Conservation (phyloP, 2,113 vertebrate genomes). For the Pseudolaguvia tuberculata region DNA sequence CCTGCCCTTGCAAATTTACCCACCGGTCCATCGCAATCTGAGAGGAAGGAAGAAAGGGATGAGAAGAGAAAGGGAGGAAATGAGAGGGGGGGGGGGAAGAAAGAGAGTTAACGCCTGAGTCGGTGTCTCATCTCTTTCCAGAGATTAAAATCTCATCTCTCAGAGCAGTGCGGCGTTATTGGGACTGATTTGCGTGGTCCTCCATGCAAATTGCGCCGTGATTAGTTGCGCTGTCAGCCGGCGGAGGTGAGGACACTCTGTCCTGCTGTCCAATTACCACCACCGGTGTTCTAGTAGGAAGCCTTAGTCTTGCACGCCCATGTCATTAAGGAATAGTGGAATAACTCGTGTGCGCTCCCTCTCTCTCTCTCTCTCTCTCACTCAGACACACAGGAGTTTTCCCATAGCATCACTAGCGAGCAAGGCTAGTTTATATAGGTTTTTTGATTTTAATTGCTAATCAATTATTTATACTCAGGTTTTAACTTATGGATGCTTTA, state of each 20-base stretch:
- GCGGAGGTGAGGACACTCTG: conserved; percentile 68
- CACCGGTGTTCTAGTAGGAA: conserved; percentile 67
- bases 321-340: conserved; percentile 42
- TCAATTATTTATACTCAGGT: neutral
- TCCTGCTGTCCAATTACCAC: conserved; percentile 75
- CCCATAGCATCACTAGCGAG: neutral
- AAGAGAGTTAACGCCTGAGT: conserved; percentile 67
- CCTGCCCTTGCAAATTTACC: conserved; percentile 83
- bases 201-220: conserved; percentile 84
- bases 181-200: conserved; percentile 74
- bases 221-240: conserved; percentile 73
- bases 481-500: neutral
- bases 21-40: conserved; percentile 71
- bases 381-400: neutral
- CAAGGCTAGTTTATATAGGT: neutral
- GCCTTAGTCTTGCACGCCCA: conserved; percentile 48
- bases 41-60: conserved; percentile 26
- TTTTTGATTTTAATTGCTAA: neutral
- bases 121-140: conserved; percentile 87
- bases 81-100: conserved; percentile 25
- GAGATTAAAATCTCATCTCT: conserved; percentile 97
- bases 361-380: neutral
- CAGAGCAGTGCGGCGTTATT: conserved; percentile 71
- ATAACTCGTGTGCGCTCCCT: neutral
- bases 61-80: conserved; percentile 21